A percentile compares a stretch with the other conserved stretches of the same genome.
phyloP scores from a whole-genome alignment of 2,113 vertebrate species.

The Anthoscopus minutus region DNA sequence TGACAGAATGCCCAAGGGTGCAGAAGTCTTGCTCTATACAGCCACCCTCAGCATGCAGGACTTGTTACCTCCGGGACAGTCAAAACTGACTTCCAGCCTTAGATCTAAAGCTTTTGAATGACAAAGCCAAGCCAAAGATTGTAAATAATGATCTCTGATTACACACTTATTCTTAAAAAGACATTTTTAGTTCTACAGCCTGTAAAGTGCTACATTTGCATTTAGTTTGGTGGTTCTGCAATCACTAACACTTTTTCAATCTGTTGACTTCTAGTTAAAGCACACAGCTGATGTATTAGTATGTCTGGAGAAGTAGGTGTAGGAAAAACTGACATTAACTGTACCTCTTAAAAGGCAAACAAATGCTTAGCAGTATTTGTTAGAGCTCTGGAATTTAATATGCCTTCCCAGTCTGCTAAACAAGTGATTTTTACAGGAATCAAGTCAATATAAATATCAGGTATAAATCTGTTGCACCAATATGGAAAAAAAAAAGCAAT shows the following conservation, averaged over 20 bases:
- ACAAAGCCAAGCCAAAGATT: not conserved
- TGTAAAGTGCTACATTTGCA: not conserved
- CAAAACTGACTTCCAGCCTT: not conserved
- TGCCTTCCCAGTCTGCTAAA: not conserved
- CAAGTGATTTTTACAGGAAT: not conserved
- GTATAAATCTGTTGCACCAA: not conserved
- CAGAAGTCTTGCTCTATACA: not conserved
- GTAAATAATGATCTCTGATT: not conserved
- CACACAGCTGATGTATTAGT: fast-evolving
- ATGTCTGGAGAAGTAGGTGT: not conserved
- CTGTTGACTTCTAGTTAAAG: not conserved
- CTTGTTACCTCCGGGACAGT: not conserved
- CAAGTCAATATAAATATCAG: not conserved
- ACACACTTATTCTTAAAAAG: not conserved
- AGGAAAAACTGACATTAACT: not conserved
- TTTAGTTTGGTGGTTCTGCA: not conserved
- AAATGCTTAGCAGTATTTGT: not conserved
- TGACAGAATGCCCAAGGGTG: not conserved
- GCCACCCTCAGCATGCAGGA: not conserved
- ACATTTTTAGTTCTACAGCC: not conserved
- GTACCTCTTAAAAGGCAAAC: not conserved
- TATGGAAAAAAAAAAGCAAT: not conserved
- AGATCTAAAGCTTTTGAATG: not conserved
- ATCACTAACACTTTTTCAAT: not conserved
- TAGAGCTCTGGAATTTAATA: not conserved